Evolutionary conservation across 2,888 invertebrate species (phyloP), one percentile per base, ranked within the genome.

Genomic region (Acanthopleura granulata): DNA sequence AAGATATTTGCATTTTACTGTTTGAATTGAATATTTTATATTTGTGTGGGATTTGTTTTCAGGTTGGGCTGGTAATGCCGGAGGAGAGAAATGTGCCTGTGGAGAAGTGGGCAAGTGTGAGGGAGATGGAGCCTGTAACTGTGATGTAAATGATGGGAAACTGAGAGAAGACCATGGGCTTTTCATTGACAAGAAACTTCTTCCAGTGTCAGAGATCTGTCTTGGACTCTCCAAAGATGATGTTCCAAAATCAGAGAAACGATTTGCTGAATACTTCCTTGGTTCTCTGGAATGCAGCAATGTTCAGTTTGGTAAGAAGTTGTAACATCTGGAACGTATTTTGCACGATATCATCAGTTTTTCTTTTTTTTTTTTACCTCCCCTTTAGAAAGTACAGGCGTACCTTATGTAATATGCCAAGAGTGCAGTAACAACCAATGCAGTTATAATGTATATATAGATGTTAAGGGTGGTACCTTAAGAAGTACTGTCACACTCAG

Each of bases 41-140:
- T 40, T 40, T 40, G 9, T 40, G 3, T 40, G 40, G 40, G 40
- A 40, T 40, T 6, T 40, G 40, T 40, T 22, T 51, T 66, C 22
- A 66, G 66, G 66, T 25, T 66, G 66, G 66, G 66, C 66, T 22
- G 66, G 66, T 66, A 66, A 66, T 66, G 66, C 66, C 25, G 66
- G 66, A 12, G 66, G 66, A 27, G 66, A 66, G 3, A 66, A 66
- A 14, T 66, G 66, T 66, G 66, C 66, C 66, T 66, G 66, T 66
- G 66, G 66, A 27, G 66, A 66, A 27, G 66, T 66, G 22, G 66
- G 66, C 6, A 66, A 66, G 25, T 66, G 66, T 66, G 66, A 66
- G 25, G 14, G 14, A 16, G 29, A 25, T 66, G 66, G 66, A 27
- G 29, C 22, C 29, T 66, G 66, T 66, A 66, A 66, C 25, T 66